These are phyloP conservation scores for Enteromius argenteus DNA, from an alignment of 2,797 vertebrate genomes.

Conservation along the genomic window DNA sequence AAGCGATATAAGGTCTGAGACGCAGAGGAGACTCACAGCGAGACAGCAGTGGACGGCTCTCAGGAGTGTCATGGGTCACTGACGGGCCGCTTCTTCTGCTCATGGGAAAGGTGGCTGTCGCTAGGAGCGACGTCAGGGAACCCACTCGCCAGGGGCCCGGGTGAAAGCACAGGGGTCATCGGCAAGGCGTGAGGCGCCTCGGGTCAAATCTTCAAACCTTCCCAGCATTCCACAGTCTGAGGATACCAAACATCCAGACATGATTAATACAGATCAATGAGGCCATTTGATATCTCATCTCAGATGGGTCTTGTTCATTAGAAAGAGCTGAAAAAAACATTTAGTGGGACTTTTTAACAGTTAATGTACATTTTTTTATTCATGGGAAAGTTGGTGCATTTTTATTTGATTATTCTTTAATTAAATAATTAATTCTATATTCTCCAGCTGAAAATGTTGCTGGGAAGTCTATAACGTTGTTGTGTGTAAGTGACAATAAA, in stretches of 20 bases:
- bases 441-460: too few species aligned
- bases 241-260: constrained; percentile 68
- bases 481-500: too few species aligned
- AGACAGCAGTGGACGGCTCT: background rate
- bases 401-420: background rate
- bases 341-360: background rate
- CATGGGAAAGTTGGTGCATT: background rate
- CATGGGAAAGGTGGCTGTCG: constrained; percentile 42
- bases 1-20: background rate
- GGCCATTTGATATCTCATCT: background rate
- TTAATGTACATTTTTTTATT: background rate
- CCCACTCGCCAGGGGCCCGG: constrained; percentile 63
- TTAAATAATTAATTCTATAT: too few species aligned
- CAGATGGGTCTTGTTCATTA: background rate
- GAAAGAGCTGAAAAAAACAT: background rate
- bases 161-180: constrained; percentile 73
- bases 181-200: constrained; percentile 64
- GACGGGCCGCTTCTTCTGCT: background rate
- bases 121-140: constrained; percentile 32
- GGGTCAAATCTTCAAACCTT: constrained; percentile 60
- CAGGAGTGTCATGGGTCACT: background rate
- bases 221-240: constrained; percentile 74
- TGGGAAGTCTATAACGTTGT: too few species aligned
- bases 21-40: background rate
- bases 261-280: constrained; percentile 57